Evolutionary conservation across 2,797 vertebrate genomes (phyloP).

Genomic region (Leucoraja ocellata): DNA sequence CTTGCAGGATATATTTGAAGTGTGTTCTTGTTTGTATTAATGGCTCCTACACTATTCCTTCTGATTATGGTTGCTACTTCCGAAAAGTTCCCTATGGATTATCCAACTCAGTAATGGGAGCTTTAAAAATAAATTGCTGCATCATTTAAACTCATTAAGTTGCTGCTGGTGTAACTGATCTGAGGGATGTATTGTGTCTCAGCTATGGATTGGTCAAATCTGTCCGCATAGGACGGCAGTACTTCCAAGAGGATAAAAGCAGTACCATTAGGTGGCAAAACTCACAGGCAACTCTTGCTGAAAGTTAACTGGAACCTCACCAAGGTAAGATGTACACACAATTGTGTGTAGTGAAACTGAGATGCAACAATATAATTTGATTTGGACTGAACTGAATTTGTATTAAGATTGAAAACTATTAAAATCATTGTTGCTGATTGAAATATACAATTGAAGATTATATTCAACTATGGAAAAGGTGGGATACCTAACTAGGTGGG

Average conservation of each 20-base stretch:
- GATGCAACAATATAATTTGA: background rate
- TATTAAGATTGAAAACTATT: background rate
- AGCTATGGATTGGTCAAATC: background rate
- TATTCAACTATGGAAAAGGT: background rate
- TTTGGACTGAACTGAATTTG: no score
- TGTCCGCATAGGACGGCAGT: slow-evolving; percentile 20
- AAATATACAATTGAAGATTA: no score
- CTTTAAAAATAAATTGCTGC: slow-evolving; percentile 16
- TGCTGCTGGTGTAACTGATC: slow-evolving; percentile 10
- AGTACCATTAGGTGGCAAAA: background rate
- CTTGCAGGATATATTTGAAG: no score
- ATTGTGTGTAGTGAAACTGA: background rate
- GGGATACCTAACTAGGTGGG: background rate
- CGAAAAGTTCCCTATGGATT: no score
- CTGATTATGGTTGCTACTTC: no score
- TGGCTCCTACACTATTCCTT: no score
- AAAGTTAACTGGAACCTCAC: slow-evolving; percentile 6
- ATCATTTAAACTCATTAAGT: slow-evolving; percentile 32
- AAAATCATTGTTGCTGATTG: background rate
- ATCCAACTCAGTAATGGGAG: background rate
- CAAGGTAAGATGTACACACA: background rate
- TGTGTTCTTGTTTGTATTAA: no score
- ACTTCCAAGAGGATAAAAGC: slow-evolving; percentile 16
- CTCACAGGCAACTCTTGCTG: background rate
- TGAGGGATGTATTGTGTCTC: background rate